Base-by-base conservation (phyloP, 2,797 vertebrate genomes). In the Melanogrammus aeglefinus region DNA sequence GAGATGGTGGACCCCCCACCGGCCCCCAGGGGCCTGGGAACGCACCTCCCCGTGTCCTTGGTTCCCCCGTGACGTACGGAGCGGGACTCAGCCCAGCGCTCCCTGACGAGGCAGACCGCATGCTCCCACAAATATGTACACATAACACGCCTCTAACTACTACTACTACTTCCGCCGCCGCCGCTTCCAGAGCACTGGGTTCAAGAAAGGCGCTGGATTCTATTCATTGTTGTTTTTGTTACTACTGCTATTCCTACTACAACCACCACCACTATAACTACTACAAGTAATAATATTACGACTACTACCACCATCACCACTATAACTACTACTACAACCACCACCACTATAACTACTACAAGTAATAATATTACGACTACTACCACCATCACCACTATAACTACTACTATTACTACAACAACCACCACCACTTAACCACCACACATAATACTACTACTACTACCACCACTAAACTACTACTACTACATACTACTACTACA, bases 111-210 rank as follows among this genome's bases (percentile, higher is more conserved):
- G 75, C 79, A 78, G 75, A 87, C 86, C 93, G 92, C 86, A 85
- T 92, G 93, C 84, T 91, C 71, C 38, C 77, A 80, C 85, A 91
- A 92, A 90, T 90, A 91, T 91, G 90, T 87, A 86, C 86, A 63
- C 57, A 63, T 24, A 86, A 78, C 47, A 33, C 77, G 79, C 87
- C 84, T 81, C 69, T 81, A 77, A 44, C 76, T 78, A 69, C 29
- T 79, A 24, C 74, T 73, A 38, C 77, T 78, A 33, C 75, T 69
- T 82, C 63, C 72, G 81, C 44, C 79, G 82, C 51, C 80, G 74
- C 75, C 31, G 66, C 47, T 44, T 9, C 38, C 38, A 39, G 38
- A 7, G 38, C 47, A 44, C 3, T 14, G 41, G 13, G 41, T 44
- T 44, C 41, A 44, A 44, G 41, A 16, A 13, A 14, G 3, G 39